Percentiles rank a stretch among this genome's conserved stretches.
These are phyloP conservation scores for Nothocercus julius DNA, from an alignment of 2,113 vertebrate species.

Conservation along the genomic window DNA sequence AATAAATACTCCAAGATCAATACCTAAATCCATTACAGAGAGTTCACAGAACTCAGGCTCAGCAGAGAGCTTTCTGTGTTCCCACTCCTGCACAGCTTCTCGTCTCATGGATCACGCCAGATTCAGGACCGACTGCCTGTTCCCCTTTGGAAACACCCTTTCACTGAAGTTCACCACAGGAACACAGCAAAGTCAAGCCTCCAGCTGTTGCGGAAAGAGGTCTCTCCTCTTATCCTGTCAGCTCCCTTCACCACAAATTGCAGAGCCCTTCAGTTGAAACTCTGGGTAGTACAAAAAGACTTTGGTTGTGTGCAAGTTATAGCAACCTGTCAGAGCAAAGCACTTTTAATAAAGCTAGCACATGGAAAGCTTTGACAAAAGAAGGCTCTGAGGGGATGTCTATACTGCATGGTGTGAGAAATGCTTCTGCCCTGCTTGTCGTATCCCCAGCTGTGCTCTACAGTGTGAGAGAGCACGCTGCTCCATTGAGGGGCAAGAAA, in stretches of 20 bases:
- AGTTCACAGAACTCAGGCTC: neutral
- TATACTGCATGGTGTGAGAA: neutral
- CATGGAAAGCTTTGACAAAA: neutral
- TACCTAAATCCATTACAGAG: constrained; percentile 15
- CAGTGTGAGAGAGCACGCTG: neutral
- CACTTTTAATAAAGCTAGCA: neutral
- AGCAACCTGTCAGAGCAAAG: neutral
- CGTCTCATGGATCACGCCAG: neutral
- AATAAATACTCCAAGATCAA: constrained; percentile 20
- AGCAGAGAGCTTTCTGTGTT: neutral
- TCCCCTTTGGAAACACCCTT: neutral
- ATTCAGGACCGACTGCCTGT: neutral
- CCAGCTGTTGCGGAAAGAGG: neutral
- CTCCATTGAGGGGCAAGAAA: neutral
- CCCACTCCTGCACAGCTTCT: constrained; percentile 15
- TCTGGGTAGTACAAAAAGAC: neutral
- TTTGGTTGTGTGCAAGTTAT: neutral
- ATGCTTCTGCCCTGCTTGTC: neutral
- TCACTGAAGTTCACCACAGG: neutral
- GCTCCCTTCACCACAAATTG: neutral
- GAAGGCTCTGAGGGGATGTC: neutral
- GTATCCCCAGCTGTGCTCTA: neutral
- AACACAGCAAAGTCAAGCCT: neutral
- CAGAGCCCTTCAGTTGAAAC: neutral
- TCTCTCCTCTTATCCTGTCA: neutral